Conservation (phyloP, 1,140 invertebrate genomes). For the Atta texana region DNA sequence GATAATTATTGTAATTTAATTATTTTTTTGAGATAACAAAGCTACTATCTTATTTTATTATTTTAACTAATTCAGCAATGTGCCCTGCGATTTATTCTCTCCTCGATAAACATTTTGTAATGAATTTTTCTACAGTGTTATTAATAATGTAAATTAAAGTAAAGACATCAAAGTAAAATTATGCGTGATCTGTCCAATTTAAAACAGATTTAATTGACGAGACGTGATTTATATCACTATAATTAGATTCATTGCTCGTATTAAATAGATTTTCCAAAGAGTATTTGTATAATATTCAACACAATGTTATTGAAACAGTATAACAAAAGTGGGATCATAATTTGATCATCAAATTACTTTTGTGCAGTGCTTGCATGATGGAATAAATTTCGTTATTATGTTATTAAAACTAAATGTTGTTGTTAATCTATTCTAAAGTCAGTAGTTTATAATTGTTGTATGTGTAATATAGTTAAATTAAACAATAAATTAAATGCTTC, state of each 20-base stretch:
- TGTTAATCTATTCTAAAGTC: slow-evolving; percentile 8
- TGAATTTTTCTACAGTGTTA: not conserved
- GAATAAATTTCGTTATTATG: slow-evolving; percentile 21
- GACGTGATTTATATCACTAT: not conserved
- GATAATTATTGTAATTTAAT: slow-evolving; percentile 17
- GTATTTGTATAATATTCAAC: not conserved
- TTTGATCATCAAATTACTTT: slow-evolving; percentile 28
- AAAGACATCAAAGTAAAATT: slow-evolving; percentile 17
- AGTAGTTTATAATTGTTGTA: not conserved
- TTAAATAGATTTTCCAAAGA: slow-evolving; percentile 28
- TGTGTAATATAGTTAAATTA: not conserved
- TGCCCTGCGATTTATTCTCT: not conserved
- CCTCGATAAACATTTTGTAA: not conserved
- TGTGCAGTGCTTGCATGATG: not conserved
- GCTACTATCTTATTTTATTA: not conserved
- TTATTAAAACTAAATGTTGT: slow-evolving; percentile 12
- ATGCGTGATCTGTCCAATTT: slow-evolving; percentile 9
- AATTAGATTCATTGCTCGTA: slow-evolving; percentile 31
- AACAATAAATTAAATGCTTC: not conserved
- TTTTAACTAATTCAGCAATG: not conserved
- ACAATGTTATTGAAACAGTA: not conserved
- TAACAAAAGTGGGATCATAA: not conserved
- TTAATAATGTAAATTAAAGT: slow-evolving; percentile 41
- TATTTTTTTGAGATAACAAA: not conserved
- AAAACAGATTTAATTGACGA: slow-evolving; percentile 39